A percentile compares a stretch with the other conserved stretches of the same genome.
phyloP scores from a whole-genome alignment of 2,797 vertebrate species.

The Toxotes lorentzi region DNA sequence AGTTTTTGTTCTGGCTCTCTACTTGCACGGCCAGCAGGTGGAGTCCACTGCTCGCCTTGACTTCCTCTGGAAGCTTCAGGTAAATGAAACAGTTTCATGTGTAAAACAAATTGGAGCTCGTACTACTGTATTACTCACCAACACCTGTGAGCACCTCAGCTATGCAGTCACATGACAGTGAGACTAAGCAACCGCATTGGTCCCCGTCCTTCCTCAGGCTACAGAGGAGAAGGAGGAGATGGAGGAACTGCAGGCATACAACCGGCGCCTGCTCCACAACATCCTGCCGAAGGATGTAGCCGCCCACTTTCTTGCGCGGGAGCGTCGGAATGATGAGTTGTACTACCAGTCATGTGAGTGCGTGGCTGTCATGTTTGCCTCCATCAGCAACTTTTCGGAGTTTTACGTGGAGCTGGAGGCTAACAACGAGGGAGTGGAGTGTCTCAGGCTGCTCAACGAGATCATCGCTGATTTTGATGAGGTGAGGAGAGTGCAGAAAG shows the following conservation, averaged over 20 bases:
- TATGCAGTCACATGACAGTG: conserved; percentile 1
- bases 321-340: conserved; percentile 93
- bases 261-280: conserved; percentile 96
- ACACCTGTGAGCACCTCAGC: not conserved
- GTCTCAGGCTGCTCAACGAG: conserved; percentile 95
- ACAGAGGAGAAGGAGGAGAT: conserved; percentile 99
- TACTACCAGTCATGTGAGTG: conserved; percentile 99
- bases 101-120: not conserved
- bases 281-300: conserved; percentile 98
- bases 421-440: conserved; percentile 98
- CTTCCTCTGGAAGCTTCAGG: conserved; percentile 99
- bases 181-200: conserved; percentile 20
- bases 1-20: conserved; percentile 95
- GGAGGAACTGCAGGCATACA: conserved; percentile 98
- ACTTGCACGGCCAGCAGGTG: conserved; percentile 97
- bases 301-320: conserved; percentile 93
- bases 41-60: conserved; percentile 98
- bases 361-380: conserved; percentile 98
- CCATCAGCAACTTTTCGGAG: conserved; percentile 98
- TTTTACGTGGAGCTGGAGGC: conserved; percentile 98
- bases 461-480: conserved; percentile 98
- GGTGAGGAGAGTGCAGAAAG: conserved; percentile 78
- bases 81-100: conserved; percentile 56
- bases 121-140: not conserved
- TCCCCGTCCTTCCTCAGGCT: conserved; percentile 83